Percentiles rank a stretch among this genome's conserved stretches.
Evolutionary conservation across 2,797 vertebrate genomes (phyloP).

Genomic region (Xerus rutilus): DNA sequence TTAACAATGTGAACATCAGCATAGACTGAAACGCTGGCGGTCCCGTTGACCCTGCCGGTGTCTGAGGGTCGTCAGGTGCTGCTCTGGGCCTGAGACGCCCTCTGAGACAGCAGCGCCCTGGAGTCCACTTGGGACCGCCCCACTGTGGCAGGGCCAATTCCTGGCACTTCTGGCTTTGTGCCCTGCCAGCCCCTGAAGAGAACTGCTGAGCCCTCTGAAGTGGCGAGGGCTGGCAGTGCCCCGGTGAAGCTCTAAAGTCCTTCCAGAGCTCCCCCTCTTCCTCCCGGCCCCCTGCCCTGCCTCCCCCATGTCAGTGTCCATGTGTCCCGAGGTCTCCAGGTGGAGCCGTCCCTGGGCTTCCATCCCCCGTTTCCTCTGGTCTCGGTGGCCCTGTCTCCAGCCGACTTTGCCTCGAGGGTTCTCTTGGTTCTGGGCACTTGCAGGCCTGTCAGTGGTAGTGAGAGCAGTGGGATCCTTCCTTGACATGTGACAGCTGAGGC

Average conservation of each 20-base stretch:
- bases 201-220: background rate
- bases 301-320: rapidly evolving
- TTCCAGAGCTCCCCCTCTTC: background rate
- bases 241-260: rapidly evolving
- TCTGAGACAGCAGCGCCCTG: background rate
- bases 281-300: background rate
- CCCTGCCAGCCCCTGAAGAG: background rate
- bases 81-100: background rate
- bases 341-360: too few species aligned
- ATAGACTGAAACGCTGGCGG: background rate
- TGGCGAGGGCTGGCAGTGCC: background rate
- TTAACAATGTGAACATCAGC: background rate
- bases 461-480: rapidly evolving
- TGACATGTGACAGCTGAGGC: background rate
- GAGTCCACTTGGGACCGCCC: background rate
- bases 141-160: too few species aligned
- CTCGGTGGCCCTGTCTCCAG: rapidly evolving
- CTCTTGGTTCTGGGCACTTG: background rate
- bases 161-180: background rate
- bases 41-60: background rate
- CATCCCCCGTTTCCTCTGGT: background rate
- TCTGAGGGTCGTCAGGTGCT: too few species aligned
- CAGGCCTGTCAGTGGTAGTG: rapidly evolving
- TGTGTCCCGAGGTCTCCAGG: background rate
- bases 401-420: background rate